Conservation (phyloP, 2,113 vertebrate genomes). For the Pachycephala philippinensis region DNA sequence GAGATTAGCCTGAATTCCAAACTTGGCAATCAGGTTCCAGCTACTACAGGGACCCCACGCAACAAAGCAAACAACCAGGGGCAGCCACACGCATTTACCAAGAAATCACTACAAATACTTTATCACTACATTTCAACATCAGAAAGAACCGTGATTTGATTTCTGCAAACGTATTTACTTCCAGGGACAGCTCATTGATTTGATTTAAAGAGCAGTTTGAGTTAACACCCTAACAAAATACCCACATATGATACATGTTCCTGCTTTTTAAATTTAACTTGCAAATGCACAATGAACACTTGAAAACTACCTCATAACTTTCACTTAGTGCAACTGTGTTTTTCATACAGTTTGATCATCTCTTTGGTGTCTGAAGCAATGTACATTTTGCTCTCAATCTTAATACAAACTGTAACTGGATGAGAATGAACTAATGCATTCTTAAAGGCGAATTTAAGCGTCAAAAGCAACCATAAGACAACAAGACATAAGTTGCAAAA, state of each 20-base stretch:
- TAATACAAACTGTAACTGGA: neutral
- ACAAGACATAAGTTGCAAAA: neutral
- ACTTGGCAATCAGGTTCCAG: neutral
- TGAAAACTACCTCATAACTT: neutral
- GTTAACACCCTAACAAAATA: neutral
- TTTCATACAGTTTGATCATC: neutral
- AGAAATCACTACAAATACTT: neutral
- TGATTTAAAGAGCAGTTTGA: neutral
- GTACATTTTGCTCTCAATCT: neutral
- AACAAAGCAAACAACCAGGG: neutral
- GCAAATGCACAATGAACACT: neutral
- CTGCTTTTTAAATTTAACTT: neutral
- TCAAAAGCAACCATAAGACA: neutral
- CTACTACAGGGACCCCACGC: accelerated
- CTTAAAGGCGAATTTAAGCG: neutral
- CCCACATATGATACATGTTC: neutral
- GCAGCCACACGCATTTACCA: neutral
- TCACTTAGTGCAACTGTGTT: neutral
- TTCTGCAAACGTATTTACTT: neutral
- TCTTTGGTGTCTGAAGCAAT: neutral
- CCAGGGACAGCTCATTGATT: neutral
- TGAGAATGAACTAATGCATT: neutral
- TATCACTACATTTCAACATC: neutral
- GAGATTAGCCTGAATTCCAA: neutral
- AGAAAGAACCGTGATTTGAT: neutral